phyloP scores from a whole-genome alignment of 2,888 invertebrate genomes.

The Ectemnius lituratus region DNA sequence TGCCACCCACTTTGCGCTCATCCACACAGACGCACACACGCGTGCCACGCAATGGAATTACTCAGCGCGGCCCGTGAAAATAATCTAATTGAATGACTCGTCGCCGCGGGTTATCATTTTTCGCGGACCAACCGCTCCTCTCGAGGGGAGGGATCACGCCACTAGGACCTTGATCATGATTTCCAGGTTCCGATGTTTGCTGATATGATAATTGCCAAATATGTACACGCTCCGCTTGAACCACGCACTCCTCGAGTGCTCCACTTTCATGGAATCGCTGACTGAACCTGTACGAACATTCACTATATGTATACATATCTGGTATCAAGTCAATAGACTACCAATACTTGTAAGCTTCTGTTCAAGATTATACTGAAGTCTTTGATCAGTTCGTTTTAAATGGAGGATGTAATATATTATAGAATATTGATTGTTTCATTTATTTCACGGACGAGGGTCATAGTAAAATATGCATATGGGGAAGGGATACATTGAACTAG shows the following conservation, averaged over 20 bases:
- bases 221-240: background rate
- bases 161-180: constrained; percentile 47
- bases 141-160: no score
- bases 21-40: background rate
- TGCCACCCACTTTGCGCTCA: constrained; percentile 35
- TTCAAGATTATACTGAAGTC: no score
- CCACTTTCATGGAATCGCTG: background rate
- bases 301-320: no score
- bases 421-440: no score
- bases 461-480: no score
- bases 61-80: constrained; percentile 56
- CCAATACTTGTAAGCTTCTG: no score
- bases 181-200: constrained; percentile 23
- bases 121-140: constrained; percentile 25
- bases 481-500: no score
- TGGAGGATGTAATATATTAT: no score
- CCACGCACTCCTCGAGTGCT: background rate
- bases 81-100: constrained; percentile 61
- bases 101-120: constrained; percentile 54
- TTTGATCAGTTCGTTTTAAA: no score
- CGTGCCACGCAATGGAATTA: constrained; percentile 55
- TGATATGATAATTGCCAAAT: constrained; percentile 38
- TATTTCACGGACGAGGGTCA: no score
- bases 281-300: no score
- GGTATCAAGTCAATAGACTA: no score